Conservation (phyloP, 2,888 invertebrate genomes). For the Coleophora flavipennella region DNA sequence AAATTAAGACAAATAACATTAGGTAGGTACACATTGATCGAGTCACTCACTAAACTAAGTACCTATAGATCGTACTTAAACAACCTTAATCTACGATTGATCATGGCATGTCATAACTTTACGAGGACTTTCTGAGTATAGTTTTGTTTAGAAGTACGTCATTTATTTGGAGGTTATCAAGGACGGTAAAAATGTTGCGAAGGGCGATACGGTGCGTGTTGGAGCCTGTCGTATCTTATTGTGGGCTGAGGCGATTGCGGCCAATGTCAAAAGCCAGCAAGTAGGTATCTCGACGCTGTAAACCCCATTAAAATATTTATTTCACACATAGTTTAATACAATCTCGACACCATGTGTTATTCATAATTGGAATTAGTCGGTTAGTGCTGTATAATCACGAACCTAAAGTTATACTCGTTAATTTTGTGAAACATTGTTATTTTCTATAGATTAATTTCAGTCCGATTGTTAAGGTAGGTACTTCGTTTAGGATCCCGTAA, state of each 20-base stretch:
- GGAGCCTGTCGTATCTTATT: constrained; percentile 62
- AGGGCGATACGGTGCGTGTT: constrained; percentile 55
- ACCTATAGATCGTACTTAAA: constrained; percentile 48
- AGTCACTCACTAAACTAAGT: constrained; percentile 45
- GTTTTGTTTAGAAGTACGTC: constrained; percentile 4
- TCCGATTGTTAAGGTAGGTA: no score
- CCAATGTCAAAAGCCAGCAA: constrained; percentile 73
- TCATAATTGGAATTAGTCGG: constrained; percentile 40
- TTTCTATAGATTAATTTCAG: background rate
- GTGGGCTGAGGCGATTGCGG: constrained; percentile 56
- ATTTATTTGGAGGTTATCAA: constrained; percentile 26
- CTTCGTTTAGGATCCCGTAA: no score
- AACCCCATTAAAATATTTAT: constrained; percentile 67
- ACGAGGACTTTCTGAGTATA: constrained; percentile 36
- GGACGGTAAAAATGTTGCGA: constrained; percentile 65
- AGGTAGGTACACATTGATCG: constrained; percentile 61
- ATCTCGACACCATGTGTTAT: constrained; percentile 47
- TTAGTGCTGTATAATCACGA: constrained; percentile 47
- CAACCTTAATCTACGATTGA: constrained; percentile 58
- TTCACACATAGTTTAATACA: constrained; percentile 52
- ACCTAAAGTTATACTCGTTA: constrained; percentile 21
- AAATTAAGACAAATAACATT: constrained; percentile 43
- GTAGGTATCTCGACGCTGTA: constrained; percentile 73
- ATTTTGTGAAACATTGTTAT: constrained; percentile 2
- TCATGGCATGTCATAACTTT: constrained; percentile 64